Percentiles rank a stretch among this genome's conserved stretches.
Conservation (phyloP, 2,113 vertebrate genomes). For the Leucopsar rothschildi region DNA sequence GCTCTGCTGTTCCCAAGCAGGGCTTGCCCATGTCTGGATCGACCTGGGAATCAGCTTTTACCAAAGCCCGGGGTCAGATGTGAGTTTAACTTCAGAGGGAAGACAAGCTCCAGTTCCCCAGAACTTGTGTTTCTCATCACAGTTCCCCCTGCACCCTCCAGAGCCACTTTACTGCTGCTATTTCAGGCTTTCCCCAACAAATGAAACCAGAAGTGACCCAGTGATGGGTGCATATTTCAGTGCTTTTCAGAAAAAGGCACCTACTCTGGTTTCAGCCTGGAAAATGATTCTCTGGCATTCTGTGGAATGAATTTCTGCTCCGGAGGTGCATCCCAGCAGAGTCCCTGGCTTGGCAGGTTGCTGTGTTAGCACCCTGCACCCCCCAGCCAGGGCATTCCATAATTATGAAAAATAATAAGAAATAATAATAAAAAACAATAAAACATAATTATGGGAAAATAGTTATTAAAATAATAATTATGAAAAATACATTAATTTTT, state of each 20-base stretch:
- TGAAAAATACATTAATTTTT: background rate
- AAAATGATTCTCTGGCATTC: background rate
- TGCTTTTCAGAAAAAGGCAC: slow-evolving; percentile 22
- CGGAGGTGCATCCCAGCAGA: background rate
- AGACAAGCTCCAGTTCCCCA: background rate
- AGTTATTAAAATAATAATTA: background rate
- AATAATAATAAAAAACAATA: background rate
- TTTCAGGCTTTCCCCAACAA: slow-evolving; percentile 25
- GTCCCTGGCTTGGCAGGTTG: background rate
- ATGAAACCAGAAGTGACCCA: slow-evolving; percentile 37
- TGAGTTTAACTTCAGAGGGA: background rate
- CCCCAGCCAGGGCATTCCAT: background rate
- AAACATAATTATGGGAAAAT: background rate
- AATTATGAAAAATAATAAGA: background rate
- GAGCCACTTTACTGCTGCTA: slow-evolving; percentile 17
- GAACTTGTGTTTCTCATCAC: background rate
- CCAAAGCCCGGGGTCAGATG: background rate
- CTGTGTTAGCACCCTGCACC: background rate
- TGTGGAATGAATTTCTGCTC: background rate
- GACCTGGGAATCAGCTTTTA: background rate
- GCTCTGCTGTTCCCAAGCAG: accelerated
- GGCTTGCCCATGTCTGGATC: background rate
- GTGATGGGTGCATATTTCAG: background rate
- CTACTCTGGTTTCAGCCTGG: background rate
- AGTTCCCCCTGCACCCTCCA: background rate